Evolutionary conservation across 1,140 invertebrate species (phyloP).

Genomic region (Lycorma delicatula): DNA sequence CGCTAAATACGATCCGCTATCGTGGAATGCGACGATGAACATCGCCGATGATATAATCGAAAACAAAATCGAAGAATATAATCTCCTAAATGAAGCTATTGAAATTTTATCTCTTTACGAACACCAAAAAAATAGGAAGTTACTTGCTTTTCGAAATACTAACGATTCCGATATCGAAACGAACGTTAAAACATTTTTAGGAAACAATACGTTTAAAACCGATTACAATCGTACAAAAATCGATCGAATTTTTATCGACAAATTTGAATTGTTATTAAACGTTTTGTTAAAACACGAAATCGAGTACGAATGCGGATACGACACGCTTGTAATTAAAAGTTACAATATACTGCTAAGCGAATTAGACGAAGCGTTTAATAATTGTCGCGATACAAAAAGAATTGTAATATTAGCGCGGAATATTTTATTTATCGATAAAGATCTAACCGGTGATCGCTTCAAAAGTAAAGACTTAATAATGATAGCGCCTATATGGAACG

Average conservation of each 20-base stretch:
- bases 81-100: too few species aligned
- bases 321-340: neutral
- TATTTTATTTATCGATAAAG: neutral
- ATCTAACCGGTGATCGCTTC: neutral
- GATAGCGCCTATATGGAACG: neutral
- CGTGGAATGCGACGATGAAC: too few species aligned
- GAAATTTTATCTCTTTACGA: too few species aligned
- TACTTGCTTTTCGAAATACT: too few species aligned
- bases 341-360: neutral
- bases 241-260: neutral
- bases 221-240: neutral
- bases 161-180: too few species aligned
- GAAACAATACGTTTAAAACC: neutral
- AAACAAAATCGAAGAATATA: too few species aligned
- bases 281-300: neutral
- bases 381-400: neutral
- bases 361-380: neutral
- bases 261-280: neutral
- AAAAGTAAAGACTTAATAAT: neutral
- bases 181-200: neutral
- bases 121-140: too few species aligned
- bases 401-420: neutral
- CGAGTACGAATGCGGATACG: neutral
- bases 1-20: too few species aligned
- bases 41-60: too few species aligned